A percentile compares a stretch with the other conserved stretches of the same genome.
These are phyloP conservation scores for Pipistrellus pipistrellus DNA, from an alignment of 2,797 vertebrate genomes.

Conservation along the genomic window DNA sequence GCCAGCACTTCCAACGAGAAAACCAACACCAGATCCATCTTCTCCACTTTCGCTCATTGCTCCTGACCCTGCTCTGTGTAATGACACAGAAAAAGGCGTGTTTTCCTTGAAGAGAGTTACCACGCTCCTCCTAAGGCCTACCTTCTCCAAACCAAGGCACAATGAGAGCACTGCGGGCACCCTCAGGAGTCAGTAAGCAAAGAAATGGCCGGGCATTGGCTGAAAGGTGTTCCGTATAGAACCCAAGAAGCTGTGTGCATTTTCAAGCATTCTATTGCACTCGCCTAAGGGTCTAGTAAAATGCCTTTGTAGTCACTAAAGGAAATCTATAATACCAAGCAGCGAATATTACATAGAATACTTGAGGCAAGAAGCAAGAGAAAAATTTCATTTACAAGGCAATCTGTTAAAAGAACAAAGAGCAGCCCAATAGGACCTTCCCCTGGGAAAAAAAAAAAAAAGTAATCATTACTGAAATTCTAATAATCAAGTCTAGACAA, in stretches of 20 bases:
- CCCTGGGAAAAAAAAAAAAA: constrained; percentile 73
- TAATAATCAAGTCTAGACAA: constrained; percentile 73
- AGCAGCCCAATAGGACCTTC: neutral
- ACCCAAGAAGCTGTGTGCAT: constrained; percentile 30
- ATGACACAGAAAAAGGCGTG: neutral
- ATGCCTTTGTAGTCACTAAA: constrained; percentile 67
- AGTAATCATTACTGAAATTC: constrained; percentile 63
- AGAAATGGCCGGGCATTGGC: neutral
- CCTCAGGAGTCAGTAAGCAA: neutral
- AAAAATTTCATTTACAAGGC: constrained; percentile 71
- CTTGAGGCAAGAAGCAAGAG: constrained; percentile 58
- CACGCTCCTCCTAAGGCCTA: neutral
- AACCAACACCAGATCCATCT: neutral
- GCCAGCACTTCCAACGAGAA: neutral
- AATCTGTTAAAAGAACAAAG: constrained; percentile 54
- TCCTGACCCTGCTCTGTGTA: neutral
- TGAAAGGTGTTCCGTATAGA: neutral
- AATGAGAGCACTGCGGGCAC: neutral
- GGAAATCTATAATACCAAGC: constrained; percentile 61
- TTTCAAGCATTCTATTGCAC: constrained; percentile 11
- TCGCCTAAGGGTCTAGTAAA: constrained; percentile 49
- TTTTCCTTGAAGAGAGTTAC: neutral
- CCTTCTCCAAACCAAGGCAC: neutral
- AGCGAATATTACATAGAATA: neutral
- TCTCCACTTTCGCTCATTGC: neutral